Evolutionary conservation across 2,888 invertebrate genomes (phyloP).

Genomic region (Eurytoma californica): DNA sequence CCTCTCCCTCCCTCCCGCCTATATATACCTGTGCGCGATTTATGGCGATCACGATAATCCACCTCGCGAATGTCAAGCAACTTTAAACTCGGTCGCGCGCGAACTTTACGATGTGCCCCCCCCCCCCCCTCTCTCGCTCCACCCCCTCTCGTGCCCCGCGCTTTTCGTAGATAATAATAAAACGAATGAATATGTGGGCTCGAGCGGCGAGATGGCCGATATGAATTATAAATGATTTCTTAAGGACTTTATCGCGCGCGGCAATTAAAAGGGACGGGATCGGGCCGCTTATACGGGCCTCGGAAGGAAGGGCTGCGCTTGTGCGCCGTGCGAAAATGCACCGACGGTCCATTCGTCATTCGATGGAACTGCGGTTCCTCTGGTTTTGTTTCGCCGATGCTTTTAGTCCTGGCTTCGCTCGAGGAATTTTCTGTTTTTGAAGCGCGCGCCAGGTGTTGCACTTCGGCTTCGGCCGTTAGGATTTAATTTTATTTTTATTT

Average conservation of each 20-base stretch:
- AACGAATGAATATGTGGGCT: constrained; percentile 49
- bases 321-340: constrained; percentile 50
- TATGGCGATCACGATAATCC: constrained; percentile 55
- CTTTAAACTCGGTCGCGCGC: constrained; percentile 45
- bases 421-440: constrained; percentile 18
- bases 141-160: constrained; percentile 26
- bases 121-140: background rate
- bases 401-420: too few relatives aligned
- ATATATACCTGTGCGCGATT: constrained; percentile 35
- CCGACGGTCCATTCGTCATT: constrained; percentile 48
- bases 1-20: background rate
- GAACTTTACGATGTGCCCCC: constrained; percentile 46
- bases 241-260: constrained; percentile 50
- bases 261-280: constrained; percentile 53
- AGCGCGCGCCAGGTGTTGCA: too few relatives aligned
- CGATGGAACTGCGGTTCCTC: background rate
- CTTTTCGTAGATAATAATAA: constrained; percentile 49
- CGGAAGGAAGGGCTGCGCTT: constrained; percentile 28
- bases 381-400: too few relatives aligned
- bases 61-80: constrained; percentile 48
- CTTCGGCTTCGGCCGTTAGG: background rate
- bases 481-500: too few relatives aligned
- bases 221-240: constrained; percentile 56
- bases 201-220: constrained; percentile 42
- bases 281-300: constrained; percentile 21